These are phyloP conservation scores for Eptatretus burgeri DNA, from an alignment of 2,113 vertebrate species.

Conservation along the genomic window DNA sequence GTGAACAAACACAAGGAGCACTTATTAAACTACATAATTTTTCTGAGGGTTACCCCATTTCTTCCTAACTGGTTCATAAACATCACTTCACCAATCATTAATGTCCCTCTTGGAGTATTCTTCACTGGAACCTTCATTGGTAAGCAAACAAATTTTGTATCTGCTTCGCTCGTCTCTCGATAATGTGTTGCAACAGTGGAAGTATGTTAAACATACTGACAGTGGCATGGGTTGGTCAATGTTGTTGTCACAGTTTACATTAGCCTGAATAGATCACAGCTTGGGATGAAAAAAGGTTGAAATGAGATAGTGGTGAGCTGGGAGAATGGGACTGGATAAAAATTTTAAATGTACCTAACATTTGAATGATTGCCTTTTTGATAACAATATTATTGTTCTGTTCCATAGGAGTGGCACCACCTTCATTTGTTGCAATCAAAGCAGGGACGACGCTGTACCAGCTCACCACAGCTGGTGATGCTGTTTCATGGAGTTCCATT, in stretches of 20 bases:
- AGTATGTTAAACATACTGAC: too few species aligned
- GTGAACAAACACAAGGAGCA: constrained; percentile 77
- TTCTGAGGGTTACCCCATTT: constrained; percentile 91
- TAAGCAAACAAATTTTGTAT: constrained; percentile 19
- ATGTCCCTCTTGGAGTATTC: constrained; percentile 78
- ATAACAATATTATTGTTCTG: not conserved
- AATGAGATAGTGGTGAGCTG: too few species aligned
- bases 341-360: not conserved
- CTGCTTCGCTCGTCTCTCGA: not conserved
- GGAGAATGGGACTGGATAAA: not conserved
- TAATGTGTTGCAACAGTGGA: not conserved
- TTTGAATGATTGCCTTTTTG: too few species aligned
- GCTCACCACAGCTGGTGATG: constrained; percentile 82
- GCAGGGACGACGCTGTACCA: constrained; percentile 88
- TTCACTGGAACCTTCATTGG: constrained; percentile 89
- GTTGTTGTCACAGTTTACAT: too few species aligned
- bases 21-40: constrained; percentile 98
- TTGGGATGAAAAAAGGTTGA: too few species aligned
- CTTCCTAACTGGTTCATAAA: constrained; percentile 99
- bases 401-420: constrained; percentile 56
- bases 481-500: constrained; percentile 87
- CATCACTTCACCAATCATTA: constrained; percentile 89
- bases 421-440: constrained; percentile 88
- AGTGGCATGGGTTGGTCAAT: too few species aligned
- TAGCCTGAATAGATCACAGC: too few species aligned